Conservation (phyloP, 1,140 invertebrate genomes). For the Eciton burchellii region DNA sequence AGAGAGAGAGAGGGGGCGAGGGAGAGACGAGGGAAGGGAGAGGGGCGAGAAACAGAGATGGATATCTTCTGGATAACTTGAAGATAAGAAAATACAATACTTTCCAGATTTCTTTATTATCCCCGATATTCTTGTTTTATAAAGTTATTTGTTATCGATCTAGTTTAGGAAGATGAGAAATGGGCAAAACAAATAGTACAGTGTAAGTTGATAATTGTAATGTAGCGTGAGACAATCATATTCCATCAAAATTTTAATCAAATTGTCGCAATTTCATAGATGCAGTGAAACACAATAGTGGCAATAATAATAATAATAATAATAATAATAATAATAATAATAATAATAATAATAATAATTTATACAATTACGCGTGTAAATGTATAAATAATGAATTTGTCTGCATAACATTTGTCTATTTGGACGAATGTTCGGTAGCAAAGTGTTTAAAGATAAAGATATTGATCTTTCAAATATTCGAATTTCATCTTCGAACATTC, state of each 20-base stretch:
- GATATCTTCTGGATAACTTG: no score
- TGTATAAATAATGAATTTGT: constrained; percentile 70
- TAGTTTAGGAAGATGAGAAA: constrained; percentile 79
- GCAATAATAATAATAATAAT: constrained; percentile 43
- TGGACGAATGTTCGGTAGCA: constrained; percentile 59
- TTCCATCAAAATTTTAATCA: constrained; percentile 45
- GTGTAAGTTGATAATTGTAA: constrained; percentile 75
- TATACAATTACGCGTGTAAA: constrained; percentile 61
- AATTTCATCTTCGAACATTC: constrained; percentile 42
- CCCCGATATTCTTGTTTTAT: constrained; percentile 76
- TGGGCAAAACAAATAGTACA: constrained; percentile 79
- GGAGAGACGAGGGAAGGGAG: no score
- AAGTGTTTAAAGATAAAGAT: constrained; percentile 52
- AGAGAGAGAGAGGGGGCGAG: no score
- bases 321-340: constrained; percentile 65
- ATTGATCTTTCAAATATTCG: constrained; percentile 24
- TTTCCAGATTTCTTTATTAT: constrained; percentile 75
- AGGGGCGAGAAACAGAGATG: no score
- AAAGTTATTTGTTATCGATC: constrained; percentile 79
- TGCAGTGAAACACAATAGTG: constrained; percentile 41
- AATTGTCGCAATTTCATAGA: constrained; percentile 65
- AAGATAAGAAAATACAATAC: neutral
- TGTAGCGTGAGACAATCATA: constrained; percentile 75
- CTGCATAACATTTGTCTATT: constrained; percentile 48
- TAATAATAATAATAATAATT: constrained; percentile 67